Percentiles rank a stretch among this genome's conserved stretches.
Conservation (phyloP, 2,888 invertebrate species). For the Eustalomyia histrio region DNA sequence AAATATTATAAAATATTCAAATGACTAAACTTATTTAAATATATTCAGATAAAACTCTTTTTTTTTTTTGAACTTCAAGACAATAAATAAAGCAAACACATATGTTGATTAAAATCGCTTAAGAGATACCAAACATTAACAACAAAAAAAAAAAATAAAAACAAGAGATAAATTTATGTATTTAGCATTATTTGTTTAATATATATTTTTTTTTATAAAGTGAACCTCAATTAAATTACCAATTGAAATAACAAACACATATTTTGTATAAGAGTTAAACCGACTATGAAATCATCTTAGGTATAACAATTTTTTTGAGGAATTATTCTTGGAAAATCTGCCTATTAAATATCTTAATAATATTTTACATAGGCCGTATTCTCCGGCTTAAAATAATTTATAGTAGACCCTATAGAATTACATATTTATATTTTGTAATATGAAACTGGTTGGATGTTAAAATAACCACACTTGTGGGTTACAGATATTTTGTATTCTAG, state of each 20-base stretch:
- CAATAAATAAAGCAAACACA: slow-evolving; percentile 4
- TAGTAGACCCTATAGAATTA: no score
- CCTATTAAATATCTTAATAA: no score
- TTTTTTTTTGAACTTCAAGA: not conserved
- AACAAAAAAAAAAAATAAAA: not conserved
- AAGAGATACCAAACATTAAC: slow-evolving; percentile 5
- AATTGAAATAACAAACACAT: not conserved
- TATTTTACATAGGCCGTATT: no score
- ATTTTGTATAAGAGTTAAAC: not conserved
- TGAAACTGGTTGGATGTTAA: no score
- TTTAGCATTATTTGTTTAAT: slow-evolving; percentile 4
- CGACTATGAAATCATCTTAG: not conserved
- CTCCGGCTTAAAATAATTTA: no score
- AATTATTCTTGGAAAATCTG: no score
- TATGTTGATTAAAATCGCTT: slow-evolving; percentile 30
- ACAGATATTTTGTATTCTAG: no score
- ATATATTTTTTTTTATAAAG: slow-evolving; percentile 6
- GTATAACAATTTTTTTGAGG: not conserved
- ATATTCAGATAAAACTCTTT: slow-evolving; percentile 1
- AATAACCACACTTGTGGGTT: no score
- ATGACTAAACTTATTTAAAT: slow-evolving; percentile 4
- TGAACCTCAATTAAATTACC: slow-evolving; percentile 19
- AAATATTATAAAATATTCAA: not conserved
- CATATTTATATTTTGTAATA: no score
- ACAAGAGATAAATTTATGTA: slow-evolving; percentile 35